Base-by-base conservation (phyloP, 2,888 invertebrate genomes). In the Scaptomyza caliginosa region DNA sequence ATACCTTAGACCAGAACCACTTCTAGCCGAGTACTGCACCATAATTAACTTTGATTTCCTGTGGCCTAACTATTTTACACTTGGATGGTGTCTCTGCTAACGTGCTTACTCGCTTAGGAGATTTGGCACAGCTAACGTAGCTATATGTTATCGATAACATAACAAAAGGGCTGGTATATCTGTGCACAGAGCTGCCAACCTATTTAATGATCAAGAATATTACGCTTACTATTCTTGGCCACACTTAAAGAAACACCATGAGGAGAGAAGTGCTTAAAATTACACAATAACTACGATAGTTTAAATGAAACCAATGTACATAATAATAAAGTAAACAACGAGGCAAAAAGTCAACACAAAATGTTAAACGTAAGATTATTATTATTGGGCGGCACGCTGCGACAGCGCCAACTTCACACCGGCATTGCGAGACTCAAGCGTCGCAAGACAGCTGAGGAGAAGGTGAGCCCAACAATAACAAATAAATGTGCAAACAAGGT, bases 371-470 rank as follows among this genome's bases (percentile, higher is more conserved):
- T 64, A 2, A 51, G 32, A n/a, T 17, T 77, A 11, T 63, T 51
- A 6, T 65, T 60, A 36, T 3, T 75, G 2, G n/a, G 59, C 4
- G 39, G 34, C 17, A 40, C 43, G 19, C 43, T 71, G 13, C 42
- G 49, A 4, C 56, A 48, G 10, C 54, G 65, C 5, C 59, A 26
- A 36, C 23, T 90, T 7, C 77, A 76, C 21, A 80, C 82, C 21
- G 75, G 74, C 82, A 74, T 90, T 70, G 66, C 90, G 3, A 90
- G 89, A 62, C 92, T 88, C 34, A 95, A 94, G 85, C 93, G 94
- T 77, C 91, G 94, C 72, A 94, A 93, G 92, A 92, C 93, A 26
- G 92, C 91, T 0, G 94, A 94, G 77, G 94, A 94, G 90, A 93
- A 92, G 92, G 95, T 94, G 89, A 74, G 83, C 36, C 36, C 6